These are phyloP conservation scores for Epinephelus coioides DNA, from an alignment of 2,797 vertebrate species.

Conservation along the genomic window DNA sequence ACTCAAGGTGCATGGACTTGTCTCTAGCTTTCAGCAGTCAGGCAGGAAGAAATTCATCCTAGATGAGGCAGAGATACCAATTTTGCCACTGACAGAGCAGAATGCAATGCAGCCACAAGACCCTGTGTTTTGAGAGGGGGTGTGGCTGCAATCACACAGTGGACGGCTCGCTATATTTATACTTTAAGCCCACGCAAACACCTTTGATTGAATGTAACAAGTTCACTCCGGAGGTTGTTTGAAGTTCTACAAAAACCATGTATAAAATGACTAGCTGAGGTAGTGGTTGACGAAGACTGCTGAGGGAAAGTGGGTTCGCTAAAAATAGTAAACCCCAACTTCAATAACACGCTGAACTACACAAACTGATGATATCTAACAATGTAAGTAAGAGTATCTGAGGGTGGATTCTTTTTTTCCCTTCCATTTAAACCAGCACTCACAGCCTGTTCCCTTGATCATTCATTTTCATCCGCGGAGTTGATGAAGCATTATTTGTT, in stretches of 20 bases:
- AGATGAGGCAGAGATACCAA: background rate
- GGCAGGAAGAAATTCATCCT: conserved; percentile 3
- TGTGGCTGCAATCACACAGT: conserved; percentile 40
- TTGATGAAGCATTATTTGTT: conserved; percentile 72
- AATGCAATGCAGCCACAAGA: conserved; percentile 11
- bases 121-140: conserved; percentile 16
- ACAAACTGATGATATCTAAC: conserved; percentile 19
- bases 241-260: conserved; percentile 26
- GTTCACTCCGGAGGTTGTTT: conserved; percentile 27
- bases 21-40: background rate
- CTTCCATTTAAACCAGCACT: conserved; percentile 39
- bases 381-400: conserved; percentile 11
- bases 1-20: background rate
- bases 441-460: conserved; percentile 58
- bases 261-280: conserved; percentile 10
- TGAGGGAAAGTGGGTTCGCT: conserved; percentile 16
- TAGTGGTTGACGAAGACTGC: background rate
- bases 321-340: conserved; percentile 30
- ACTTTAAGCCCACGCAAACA: conserved; percentile 40
- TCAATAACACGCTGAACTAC: conserved; percentile 16
- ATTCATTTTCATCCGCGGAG: conserved; percentile 52
- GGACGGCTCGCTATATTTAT: conserved; percentile 10
- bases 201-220: conserved; percentile 59
- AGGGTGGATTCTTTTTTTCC: conserved; percentile 3
- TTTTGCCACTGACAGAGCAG: background rate